phyloP scores from a whole-genome alignment of 2,797 vertebrate genomes.

The Gambusia yucatana region DNA sequence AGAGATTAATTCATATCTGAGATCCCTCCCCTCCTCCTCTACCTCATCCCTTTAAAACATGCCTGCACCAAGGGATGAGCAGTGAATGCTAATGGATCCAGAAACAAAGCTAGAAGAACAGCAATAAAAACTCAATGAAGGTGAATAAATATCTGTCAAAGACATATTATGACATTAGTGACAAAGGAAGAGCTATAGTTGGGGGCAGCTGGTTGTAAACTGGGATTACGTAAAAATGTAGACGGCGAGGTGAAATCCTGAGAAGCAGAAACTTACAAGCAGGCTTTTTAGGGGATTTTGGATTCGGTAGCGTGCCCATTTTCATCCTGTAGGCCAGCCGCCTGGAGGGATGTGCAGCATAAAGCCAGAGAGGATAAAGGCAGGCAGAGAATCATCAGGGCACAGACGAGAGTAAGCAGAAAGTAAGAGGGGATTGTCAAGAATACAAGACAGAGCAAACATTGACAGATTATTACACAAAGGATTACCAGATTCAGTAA shows the following conservation, averaged over 20 bases:
- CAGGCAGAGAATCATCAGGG: slow-evolving; percentile 35
- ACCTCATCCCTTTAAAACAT: slow-evolving; percentile 47
- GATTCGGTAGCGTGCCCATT: slow-evolving; percentile 85
- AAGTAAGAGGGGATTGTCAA: slow-evolving; percentile 7
- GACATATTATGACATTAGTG: slow-evolving; percentile 12
- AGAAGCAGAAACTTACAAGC: slow-evolving; percentile 85
- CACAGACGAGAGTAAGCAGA: slow-evolving; percentile 30
- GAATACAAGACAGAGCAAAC: slow-evolving; percentile 18
- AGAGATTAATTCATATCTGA: slow-evolving; percentile 75
- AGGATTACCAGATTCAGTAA: not conserved
- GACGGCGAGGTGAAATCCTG: slow-evolving; percentile 28
- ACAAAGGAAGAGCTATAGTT: slow-evolving; percentile 4
- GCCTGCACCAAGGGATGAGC: slow-evolving; percentile 31
- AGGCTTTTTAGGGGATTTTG: slow-evolving; percentile 86
- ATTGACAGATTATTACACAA: slow-evolving; percentile 10
- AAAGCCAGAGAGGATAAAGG: slow-evolving; percentile 40
- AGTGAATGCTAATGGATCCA: slow-evolving; percentile 47
- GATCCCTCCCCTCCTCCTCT: slow-evolving; percentile 46
- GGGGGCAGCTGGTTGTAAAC: slow-evolving; percentile 20
- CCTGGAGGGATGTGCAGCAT: slow-evolving; percentile 73
- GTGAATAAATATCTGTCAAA: slow-evolving; percentile 46
- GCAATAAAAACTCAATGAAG: slow-evolving; percentile 48
- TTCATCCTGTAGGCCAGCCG: slow-evolving; percentile 91
- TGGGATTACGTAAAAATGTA: slow-evolving; percentile 21
- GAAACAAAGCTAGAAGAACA: slow-evolving; percentile 11